Evolutionary conservation across 1,140 invertebrate genomes (phyloP), one percentile per base, ranked within the genome.

Genomic region (Spodoptera frugiperda): DNA sequence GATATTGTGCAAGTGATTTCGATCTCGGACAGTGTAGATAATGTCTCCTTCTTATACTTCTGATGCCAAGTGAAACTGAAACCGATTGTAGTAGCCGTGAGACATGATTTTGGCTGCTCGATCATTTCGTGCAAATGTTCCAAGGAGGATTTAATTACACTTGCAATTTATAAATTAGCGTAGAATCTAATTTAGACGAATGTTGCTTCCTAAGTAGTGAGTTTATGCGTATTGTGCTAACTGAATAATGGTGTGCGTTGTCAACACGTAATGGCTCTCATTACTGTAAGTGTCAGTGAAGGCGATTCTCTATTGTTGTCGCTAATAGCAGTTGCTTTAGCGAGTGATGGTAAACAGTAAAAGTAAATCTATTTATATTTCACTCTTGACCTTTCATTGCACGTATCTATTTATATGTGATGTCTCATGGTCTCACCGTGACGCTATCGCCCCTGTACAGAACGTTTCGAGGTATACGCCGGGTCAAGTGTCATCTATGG

Each of bases 401-500:
- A 19, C 39, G 33, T 21, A 39, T 11, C 57, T 44, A 61, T 61
- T 61, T 61, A 39, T 61, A 39, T 39, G 15, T 11, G 21, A 57
- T 39, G 30, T 17, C 8, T 61, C 33, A 61, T 61, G n/a, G 30
- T 61, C 57, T 33, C 57, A 17, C 33, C 57, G 33, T 3, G 57
- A n/a, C 57, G 15, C 33, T 44, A 9, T 21, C 44, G 21, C 63
- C 17, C 12, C 46, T 25, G 44, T 25, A 25, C 44, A 14, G 46
- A 21, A 33, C 21, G 49, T 33, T 48, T 17, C 48, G 49, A 15
- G 65, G 61, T 49, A 30, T 49, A 39, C 10, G 68, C 51, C 51
- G 25, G 19, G 53, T 54, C 68, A 55, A 44, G 68, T 19, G 51
- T 55, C 68, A 53, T 10, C 51, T 75, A 61, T 74, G 61, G 68